These are phyloP conservation scores for Heloderma charlesbogerti DNA, from an alignment of 2,113 vertebrate species.

Conservation along the genomic window DNA sequence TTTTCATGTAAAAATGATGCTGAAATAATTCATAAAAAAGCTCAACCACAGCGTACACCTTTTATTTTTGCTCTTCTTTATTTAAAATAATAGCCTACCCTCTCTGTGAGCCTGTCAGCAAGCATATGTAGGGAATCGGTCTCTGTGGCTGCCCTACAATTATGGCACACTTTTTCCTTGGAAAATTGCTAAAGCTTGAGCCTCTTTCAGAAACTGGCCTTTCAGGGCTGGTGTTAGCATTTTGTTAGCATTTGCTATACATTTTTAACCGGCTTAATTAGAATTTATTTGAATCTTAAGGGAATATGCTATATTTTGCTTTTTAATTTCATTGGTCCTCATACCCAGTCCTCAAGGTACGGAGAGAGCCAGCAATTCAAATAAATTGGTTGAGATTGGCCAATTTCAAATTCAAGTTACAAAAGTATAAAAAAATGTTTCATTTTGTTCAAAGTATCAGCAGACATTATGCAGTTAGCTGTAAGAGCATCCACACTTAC, in stretches of 20 bases:
- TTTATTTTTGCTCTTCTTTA: not conserved
- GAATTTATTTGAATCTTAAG: conserved; percentile 3
- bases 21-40: not conserved
- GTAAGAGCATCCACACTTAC: not conserved
- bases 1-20: not conserved
- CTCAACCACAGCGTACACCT: not conserved
- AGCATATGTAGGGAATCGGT: not conserved
- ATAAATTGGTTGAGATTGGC: not conserved
- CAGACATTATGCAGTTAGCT: conserved; percentile 46
- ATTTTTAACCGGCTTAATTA: not conserved
- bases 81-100: not conserved
- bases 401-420: not conserved
- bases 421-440: not conserved
- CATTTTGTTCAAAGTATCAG: not conserved
- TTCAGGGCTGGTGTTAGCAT: not conserved
- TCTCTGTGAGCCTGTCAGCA: not conserved
- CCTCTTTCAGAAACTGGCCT: not conserved
- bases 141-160: not conserved
- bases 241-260: not conserved
- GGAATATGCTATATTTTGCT: not conserved
- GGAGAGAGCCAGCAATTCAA: not conserved
- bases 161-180: not conserved
- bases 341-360: not conserved
- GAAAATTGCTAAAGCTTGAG: not conserved
- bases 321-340: not conserved